Conservation (phyloP, 2,797 vertebrate genomes). For the Microtus californicus region DNA sequence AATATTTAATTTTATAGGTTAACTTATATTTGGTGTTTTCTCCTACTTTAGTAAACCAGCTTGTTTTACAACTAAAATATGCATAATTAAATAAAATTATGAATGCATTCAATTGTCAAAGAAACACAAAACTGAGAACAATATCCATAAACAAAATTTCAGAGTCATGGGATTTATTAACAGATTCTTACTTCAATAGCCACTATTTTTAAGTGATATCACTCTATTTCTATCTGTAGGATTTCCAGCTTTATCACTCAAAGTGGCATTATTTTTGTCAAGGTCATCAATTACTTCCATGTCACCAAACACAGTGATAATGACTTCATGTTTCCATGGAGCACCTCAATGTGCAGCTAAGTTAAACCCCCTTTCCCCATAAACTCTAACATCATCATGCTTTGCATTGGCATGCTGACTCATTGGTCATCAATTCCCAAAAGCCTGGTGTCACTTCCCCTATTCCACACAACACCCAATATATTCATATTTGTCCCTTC, state of each 20-base stretch:
- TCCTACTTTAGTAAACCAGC: neutral
- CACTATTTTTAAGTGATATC: neutral
- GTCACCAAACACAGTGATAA: neutral
- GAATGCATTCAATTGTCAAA: neutral
- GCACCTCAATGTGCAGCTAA: neutral
- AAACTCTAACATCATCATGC: neutral
- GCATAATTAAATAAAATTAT: neutral
- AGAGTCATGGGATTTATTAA: neutral
- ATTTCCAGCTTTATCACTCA: neutral
- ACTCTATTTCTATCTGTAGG: neutral
- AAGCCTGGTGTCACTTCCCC: neutral
- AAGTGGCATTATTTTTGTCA: neutral
- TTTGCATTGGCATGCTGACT: neutral
- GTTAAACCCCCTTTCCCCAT: accelerated
- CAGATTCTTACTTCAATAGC: neutral
- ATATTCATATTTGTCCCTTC: neutral
- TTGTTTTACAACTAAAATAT: neutral
- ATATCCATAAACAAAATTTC: neutral
- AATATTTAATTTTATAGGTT: neutral
- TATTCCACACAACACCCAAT: neutral
- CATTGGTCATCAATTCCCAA: neutral
- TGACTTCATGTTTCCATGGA: neutral
- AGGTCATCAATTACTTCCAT: neutral
- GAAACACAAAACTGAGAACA: neutral
- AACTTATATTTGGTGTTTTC: neutral